Conservation (phyloP, 2,113 vertebrate genomes). For the Hydrochoerus hydrochaeris region DNA sequence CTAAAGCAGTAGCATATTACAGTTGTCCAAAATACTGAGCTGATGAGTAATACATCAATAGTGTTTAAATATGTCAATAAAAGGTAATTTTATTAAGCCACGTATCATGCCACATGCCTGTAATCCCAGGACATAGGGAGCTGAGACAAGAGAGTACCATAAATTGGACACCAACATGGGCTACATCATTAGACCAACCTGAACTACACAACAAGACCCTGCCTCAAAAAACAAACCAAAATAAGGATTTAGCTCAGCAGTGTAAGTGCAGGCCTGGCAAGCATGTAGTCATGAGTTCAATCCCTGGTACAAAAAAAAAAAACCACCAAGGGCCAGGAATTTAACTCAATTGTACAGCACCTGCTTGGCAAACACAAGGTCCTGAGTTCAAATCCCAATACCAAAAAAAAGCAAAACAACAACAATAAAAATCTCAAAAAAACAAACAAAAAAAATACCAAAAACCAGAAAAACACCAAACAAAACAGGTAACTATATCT, state of each 20-base stretch:
- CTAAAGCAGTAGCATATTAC: neutral
- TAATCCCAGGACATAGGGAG: neutral
- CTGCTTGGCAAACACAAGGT: too few species aligned
- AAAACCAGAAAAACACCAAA: neutral
- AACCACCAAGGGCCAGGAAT: too few species aligned
- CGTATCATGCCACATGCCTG: neutral
- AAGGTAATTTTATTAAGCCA: neutral
- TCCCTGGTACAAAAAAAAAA: too few species aligned
- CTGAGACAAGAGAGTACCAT: neutral
- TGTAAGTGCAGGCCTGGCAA: too few species aligned
- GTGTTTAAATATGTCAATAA: neutral
- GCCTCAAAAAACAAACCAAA: neutral
- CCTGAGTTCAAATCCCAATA: too few species aligned
- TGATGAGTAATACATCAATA: neutral
- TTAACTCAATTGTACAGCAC: too few species aligned
- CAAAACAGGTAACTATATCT: neutral
- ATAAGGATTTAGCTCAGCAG: too few species aligned
- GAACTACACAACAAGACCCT: neutral
- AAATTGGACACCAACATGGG: neutral
- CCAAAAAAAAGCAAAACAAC: too few species aligned
- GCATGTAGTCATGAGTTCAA: too few species aligned
- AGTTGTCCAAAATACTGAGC: neutral
- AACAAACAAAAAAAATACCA: neutral
- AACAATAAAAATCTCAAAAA: too few species aligned
- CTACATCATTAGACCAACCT: neutral